These are phyloP conservation scores for Mylabris sibirica DNA, from an alignment of 2,888 invertebrate genomes.

Conservation along the genomic window DNA sequence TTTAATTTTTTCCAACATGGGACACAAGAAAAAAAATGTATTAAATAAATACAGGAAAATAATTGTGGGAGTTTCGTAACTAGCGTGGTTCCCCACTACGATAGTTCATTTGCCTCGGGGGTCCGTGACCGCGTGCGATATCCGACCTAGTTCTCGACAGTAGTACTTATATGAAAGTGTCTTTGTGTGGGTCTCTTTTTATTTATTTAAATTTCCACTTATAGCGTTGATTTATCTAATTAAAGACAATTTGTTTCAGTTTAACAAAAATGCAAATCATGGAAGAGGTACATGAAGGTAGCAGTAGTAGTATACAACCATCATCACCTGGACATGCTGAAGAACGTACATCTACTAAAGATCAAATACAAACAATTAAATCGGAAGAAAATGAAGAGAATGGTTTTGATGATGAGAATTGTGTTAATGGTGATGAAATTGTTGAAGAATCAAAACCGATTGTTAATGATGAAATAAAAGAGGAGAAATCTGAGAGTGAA, in stretches of 20 bases:
- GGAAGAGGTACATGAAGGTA: slow-evolving; percentile 64
- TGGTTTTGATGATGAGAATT: slow-evolving; percentile 34
- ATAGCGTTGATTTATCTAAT: slow-evolving; percentile 11
- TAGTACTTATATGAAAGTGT: slow-evolving; percentile 21
- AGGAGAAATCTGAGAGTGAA: slow-evolving; percentile 23
- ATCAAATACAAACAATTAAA: slow-evolving; percentile 22
- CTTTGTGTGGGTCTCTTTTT: slow-evolving; percentile 34
- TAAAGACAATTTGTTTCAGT: slow-evolving; percentile 58
- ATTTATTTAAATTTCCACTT: slow-evolving; percentile 5
- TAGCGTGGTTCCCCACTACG: slow-evolving; percentile 22
- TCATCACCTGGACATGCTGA: slow-evolving; percentile 60
- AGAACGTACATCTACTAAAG: slow-evolving; percentile 44
- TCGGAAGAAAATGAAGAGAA: slow-evolving; percentile 37
- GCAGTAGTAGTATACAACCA: slow-evolving; percentile 53
- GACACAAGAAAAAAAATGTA: neutral
- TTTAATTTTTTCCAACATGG: slow-evolving; percentile 5
- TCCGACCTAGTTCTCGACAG: slow-evolving; percentile 45
- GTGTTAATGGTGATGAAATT: slow-evolving; percentile 16
- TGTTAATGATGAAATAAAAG: slow-evolving; percentile 29
- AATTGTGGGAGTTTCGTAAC: slow-evolving; percentile 31
- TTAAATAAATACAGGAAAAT: slow-evolving; percentile 5
- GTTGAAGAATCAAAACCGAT: slow-evolving; percentile 31
- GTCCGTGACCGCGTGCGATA: slow-evolving; percentile 49
- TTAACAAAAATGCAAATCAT: slow-evolving; percentile 69
- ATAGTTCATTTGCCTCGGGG: slow-evolving; percentile 52